Base-by-base conservation (phyloP, 2,888 invertebrate genomes). In the Lacanobia wlatinum region DNA sequence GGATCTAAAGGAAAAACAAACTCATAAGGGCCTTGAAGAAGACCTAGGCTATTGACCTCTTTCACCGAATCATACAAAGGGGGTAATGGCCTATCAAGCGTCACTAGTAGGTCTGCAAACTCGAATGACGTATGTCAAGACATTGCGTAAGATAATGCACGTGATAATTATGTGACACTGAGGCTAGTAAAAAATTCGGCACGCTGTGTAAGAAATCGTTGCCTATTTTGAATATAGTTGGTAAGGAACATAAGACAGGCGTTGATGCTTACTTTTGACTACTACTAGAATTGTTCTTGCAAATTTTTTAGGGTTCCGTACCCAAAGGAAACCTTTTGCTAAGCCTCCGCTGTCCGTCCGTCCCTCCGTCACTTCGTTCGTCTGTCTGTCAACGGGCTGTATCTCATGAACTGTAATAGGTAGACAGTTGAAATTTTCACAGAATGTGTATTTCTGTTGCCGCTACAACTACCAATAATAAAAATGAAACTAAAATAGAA, bases 111-210 rank as follows among this genome's bases (percentile, higher is more conserved):
- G 58, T 38, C 66, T 67, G 60, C 69, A 52, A 66, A 58, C 69
- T 70, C 55, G 18, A 16, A 48, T 81, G 81, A 70, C 78, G 78
- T 60, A 38, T 43, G 23, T 48, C 34, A 40, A 59, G 56, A 16
- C 48, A 46, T 70, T 79, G 48, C 70, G 77, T 64, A 79, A 79
- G 60, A 76, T n/a, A 43, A 52, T 59, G 40, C 8, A 12, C 46
- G 34, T 52, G 82, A 63, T 79, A 79, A 79, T 76, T 66, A 63
- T 56, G 55, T 63, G 59, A 66, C 62, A 69, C 48, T 43, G 50
- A 58, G 34, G 62, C 40, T 23, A 0, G n/a, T 56, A 40, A 60
- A 50, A 56, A 64, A 21, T 5, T 48, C 18, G 40, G 61, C 61
- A 78, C 40, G 50, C n/a, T 14, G 52, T 66, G 12, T 16, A 48